phyloP scores from a whole-genome alignment of 2,113 vertebrate species.

The Capreolus pygargus region DNA sequence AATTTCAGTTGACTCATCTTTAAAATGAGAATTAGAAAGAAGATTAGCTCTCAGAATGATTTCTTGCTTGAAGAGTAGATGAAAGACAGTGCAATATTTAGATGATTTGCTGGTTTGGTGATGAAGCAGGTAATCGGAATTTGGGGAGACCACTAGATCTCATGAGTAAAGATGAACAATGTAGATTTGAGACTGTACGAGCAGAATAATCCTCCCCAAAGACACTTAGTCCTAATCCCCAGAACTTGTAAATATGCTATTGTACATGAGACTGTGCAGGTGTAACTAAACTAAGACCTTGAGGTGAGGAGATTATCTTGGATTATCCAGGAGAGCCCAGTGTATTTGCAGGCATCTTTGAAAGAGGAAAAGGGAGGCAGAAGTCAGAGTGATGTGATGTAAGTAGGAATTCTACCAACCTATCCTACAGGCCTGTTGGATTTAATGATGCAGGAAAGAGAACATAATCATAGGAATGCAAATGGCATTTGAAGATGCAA shows the following conservation, averaged over 20 bases:
- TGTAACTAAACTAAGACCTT: background rate
- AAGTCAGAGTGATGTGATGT: background rate
- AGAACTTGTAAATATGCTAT: background rate
- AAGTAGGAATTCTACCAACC: background rate
- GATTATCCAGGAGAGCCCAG: background rate
- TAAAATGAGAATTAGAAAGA: conserved; percentile 9
- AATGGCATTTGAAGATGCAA: background rate
- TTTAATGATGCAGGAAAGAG: background rate
- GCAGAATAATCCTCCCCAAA: background rate
- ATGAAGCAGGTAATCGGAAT: background rate
- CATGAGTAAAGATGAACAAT: too few relatives aligned
- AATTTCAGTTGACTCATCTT: background rate
- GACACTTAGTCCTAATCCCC: background rate
- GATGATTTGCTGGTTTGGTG: background rate
- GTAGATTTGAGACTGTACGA: background rate
- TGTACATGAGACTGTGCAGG: background rate
- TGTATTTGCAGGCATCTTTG: background rate
- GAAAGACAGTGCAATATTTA: background rate
- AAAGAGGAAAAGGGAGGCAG: background rate
- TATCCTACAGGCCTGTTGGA: background rate
- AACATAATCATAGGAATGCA: background rate
- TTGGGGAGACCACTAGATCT: background rate
- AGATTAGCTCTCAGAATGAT: conserved; percentile 7
- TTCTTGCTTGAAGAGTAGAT: background rate
- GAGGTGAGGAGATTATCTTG: background rate